Evolutionary conservation across 2,888 invertebrate species (phyloP).

Genomic region (Ceramica pisi): DNA sequence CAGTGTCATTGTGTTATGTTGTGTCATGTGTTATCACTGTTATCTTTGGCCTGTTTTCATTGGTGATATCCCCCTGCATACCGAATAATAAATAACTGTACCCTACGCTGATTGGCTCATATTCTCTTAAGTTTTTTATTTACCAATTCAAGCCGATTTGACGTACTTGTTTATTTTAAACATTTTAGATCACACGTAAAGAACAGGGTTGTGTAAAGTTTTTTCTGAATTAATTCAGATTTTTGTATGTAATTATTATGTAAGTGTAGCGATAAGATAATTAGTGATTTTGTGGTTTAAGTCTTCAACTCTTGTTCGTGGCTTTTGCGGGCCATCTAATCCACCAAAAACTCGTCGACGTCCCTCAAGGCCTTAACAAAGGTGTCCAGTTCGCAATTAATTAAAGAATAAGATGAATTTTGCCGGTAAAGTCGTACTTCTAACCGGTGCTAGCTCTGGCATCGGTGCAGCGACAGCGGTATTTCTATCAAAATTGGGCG

Average conservation of each 20-base stretch:
- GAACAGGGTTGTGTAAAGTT: constrained; percentile 2
- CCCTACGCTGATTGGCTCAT: constrained; percentile 16
- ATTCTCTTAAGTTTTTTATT: fast-evolving
- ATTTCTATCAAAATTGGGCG: constrained; percentile 94
- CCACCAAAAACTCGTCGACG: constrained; percentile 12
- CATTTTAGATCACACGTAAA: background rate
- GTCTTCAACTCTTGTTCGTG: background rate
- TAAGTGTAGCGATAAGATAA: constrained; percentile 68
- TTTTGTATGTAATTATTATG: constrained; percentile 40
- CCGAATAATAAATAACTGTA: background rate
- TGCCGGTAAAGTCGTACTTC: constrained; percentile 93
- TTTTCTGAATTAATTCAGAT: background rate
- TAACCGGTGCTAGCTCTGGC: constrained; percentile 96
- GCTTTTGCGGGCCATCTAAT: background rate
- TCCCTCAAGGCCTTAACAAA: constrained; percentile 33
- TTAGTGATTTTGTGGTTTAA: constrained; percentile 25
- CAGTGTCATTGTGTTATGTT: constrained; percentile 2
- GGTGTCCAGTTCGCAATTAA: constrained; percentile 29
- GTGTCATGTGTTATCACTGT: constrained; percentile 15
- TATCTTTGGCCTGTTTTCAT: constrained; percentile 34
- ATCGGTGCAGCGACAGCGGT: constrained; percentile 96
- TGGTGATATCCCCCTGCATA: background rate
- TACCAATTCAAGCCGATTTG: background rate
- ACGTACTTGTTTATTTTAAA: background rate
- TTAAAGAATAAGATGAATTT: constrained; percentile 87